A percentile compares a stretch with the other conserved stretches of the same genome.
Conservation (phyloP, 2,888 invertebrate genomes). For the Drosophila glabriapex region DNA sequence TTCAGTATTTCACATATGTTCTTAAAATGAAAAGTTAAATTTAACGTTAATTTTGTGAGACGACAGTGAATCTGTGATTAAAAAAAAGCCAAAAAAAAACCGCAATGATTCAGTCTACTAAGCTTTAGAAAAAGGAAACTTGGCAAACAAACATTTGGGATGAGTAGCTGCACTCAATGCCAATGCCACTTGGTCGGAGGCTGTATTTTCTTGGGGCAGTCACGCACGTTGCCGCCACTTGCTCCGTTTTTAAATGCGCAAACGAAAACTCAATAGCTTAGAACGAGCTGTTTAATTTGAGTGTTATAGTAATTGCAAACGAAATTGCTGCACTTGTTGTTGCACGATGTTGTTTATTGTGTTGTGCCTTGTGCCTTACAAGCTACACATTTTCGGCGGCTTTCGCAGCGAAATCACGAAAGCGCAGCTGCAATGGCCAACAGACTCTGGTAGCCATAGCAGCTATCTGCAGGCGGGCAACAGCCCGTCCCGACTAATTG, state of each 20-base stretch:
- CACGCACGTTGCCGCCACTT: slow-evolving; percentile 60
- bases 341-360: slow-evolving; percentile 17
- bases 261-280: slow-evolving; percentile 77
- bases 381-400: slow-evolving; percentile 51
- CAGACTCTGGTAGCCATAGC: slow-evolving; percentile 20
- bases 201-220: slow-evolving; percentile 24
- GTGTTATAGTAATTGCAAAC: slow-evolving; percentile 61
- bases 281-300: slow-evolving; percentile 68
- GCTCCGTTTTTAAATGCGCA: slow-evolving; percentile 49
- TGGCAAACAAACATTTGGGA: slow-evolving; percentile 24
- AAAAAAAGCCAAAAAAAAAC: slow-evolving; percentile 45
- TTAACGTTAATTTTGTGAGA: slow-evolving; percentile 31
- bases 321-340: slow-evolving; percentile 57
- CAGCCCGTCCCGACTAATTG: slow-evolving; percentile 65
- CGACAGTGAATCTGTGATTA: slow-evolving; percentile 66
- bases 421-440: slow-evolving; percentile 71
- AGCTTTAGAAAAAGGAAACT: slow-evolving; percentile 40
- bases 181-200: slow-evolving; percentile 27
- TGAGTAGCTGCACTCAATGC: slow-evolving; percentile 32
- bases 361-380: slow-evolving; percentile 19
- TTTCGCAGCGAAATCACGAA: slow-evolving; percentile 76
- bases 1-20: not conserved
- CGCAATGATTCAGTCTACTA: slow-evolving; percentile 70
- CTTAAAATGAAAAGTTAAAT: slow-evolving; percentile 67
- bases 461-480: slow-evolving; percentile 14